Evolutionary conservation across 1,140 invertebrate species (phyloP).

Genomic region (Pogonognathellus flavescens): DNA sequence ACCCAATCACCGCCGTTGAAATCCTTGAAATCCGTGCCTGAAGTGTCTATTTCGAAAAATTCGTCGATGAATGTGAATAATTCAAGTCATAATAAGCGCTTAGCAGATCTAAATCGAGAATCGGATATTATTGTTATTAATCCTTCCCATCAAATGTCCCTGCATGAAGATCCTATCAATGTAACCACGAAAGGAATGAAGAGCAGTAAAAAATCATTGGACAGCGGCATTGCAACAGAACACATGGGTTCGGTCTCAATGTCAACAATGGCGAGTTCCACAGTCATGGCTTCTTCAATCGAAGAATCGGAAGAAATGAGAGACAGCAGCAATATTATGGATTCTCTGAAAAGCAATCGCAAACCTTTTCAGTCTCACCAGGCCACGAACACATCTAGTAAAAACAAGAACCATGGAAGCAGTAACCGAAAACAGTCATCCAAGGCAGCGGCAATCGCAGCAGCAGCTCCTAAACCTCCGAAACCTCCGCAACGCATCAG

Average conservation of each 20-base stretch:
- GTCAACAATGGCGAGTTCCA: constrained; percentile 4
- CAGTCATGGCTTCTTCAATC: constrained; percentile 19
- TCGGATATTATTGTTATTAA: constrained; percentile 49
- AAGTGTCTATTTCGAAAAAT: constrained; percentile 18
- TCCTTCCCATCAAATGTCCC: constrained; percentile 34
- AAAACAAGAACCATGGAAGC: neutral
- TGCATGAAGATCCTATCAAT: neutral
- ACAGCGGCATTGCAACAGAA: constrained; percentile 19
- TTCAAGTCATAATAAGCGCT: constrained; percentile 33
- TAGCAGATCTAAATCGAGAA: constrained; percentile 58
- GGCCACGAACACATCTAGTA: neutral
- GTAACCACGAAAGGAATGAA: neutral
- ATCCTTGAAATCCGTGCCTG: constrained; percentile 55
- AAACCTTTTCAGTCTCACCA: constrained; percentile 20
- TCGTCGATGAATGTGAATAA: neutral
- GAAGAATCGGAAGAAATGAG: neutral
- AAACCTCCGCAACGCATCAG: constrained; percentile 62
- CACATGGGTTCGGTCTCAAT: neutral
- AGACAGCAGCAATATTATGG: neutral
- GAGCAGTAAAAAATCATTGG: constrained; percentile 18
- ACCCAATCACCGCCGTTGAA: neutral
- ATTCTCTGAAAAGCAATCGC: neutral
- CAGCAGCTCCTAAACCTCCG: constrained; percentile 63
- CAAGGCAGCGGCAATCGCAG: constrained; percentile 13
- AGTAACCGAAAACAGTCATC: neutral